A percentile compares a stretch with the other conserved stretches of the same genome.
These are phyloP conservation scores for Orchestes rusci DNA, from an alignment of 2,888 invertebrate genomes.

Conservation along the genomic window DNA sequence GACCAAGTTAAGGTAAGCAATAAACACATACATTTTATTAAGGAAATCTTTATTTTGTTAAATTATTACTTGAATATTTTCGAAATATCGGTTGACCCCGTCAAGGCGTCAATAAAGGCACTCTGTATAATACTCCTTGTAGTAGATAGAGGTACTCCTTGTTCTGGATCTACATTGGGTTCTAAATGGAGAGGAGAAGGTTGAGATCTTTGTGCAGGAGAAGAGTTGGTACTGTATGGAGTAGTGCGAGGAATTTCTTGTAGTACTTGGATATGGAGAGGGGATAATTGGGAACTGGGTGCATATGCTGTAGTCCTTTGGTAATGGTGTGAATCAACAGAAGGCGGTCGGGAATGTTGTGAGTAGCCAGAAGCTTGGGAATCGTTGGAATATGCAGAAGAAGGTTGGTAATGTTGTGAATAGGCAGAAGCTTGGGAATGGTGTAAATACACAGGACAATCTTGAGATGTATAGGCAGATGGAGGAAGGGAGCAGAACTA, in stretches of 20 bases:
- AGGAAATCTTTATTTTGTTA: not conserved
- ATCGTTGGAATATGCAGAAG: conserved; percentile 3
- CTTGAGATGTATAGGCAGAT: conserved; percentile 9
- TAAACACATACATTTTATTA: not conserved
- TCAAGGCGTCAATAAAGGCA: not conserved
- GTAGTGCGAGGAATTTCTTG: too few species aligned
- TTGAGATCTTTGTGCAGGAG: not conserved
- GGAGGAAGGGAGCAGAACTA: conserved; percentile 12
- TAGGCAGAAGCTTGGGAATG: conserved; percentile 5
- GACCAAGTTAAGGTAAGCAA: not conserved
- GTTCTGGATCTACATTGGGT: not conserved
- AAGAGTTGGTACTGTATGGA: too few species aligned
- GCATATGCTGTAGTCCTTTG: not conserved
- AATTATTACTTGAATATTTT: conserved; percentile 1
- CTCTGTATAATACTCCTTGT: not conserved
- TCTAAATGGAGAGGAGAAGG: not conserved
- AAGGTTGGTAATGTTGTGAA: not conserved
- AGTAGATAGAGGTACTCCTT: too few species aligned
- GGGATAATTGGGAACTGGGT: not conserved
- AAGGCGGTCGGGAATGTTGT: conserved; percentile 2
- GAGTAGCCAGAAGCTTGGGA: conserved; percentile 7
- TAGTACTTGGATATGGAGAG: not conserved
- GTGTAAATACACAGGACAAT: conserved; percentile 6
- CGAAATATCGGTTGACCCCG: not conserved
- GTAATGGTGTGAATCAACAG: not conserved